Evolutionary conservation across 2,797 vertebrate genomes (phyloP).

Genomic region (Champsocephalus gunnari): DNA sequence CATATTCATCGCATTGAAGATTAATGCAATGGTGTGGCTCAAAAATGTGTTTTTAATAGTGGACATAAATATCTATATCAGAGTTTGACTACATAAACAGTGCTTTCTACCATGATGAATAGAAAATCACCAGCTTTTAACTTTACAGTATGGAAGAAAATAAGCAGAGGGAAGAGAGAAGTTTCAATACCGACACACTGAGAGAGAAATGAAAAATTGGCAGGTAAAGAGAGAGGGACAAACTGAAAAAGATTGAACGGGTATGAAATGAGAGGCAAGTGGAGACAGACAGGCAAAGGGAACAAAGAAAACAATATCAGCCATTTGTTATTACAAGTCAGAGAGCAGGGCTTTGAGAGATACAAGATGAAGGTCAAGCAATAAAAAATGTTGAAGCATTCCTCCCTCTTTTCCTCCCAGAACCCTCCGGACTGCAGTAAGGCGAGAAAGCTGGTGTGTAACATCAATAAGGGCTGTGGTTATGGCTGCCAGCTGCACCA

Average conservation of each 20-base stretch:
- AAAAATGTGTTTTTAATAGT: not conserved
- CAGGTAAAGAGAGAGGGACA: slow-evolving; percentile 16
- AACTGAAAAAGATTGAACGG: slow-evolving; percentile 22
- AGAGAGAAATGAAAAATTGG: not conserved
- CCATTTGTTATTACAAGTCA: slow-evolving; percentile 68
- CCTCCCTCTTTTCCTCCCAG: slow-evolving; percentile 72
- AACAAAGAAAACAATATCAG: slow-evolving; percentile 64
- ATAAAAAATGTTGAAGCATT: slow-evolving; percentile 65
- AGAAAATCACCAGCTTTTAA: not conserved
- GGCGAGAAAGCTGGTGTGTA: slow-evolving; percentile 97
- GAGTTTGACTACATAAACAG: not conserved
- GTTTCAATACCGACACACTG: not conserved
- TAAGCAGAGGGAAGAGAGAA: not conserved
- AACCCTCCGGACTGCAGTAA: slow-evolving; percentile 98
- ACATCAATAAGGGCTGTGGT: slow-evolving; percentile 99
- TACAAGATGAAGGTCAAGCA: slow-evolving; percentile 64
- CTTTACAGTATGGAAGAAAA: slow-evolving; percentile 1
- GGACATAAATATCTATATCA: not conserved
- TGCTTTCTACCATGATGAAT: not conserved
- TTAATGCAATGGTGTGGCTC: not conserved
- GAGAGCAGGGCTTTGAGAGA: slow-evolving; percentile 53
- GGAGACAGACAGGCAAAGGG: slow-evolving; percentile 24
- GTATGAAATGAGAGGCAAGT: slow-evolving; percentile 35
- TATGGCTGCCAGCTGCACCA: slow-evolving; percentile 98
- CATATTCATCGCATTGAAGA: not conserved